Percentiles rank a stretch among this genome's conserved stretches.
Conservation (phyloP, 2,797 vertebrate genomes). For the Sylvilagus floridanus region DNA sequence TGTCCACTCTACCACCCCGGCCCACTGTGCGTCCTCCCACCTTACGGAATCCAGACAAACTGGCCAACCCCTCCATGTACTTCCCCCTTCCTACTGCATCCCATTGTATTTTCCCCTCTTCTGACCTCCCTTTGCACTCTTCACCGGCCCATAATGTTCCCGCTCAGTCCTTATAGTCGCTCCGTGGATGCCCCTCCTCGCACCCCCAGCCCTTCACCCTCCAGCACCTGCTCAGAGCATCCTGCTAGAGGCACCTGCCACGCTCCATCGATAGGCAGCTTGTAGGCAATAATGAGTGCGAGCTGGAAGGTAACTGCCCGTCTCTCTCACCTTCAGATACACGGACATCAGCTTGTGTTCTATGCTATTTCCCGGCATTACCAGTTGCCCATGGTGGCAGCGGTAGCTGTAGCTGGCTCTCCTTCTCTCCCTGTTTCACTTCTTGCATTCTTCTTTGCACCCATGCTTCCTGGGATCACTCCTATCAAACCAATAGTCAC, state of each 20-base stretch:
- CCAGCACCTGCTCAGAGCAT: neutral
- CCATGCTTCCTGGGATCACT: neutral
- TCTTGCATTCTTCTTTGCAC: neutral
- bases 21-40: neutral
- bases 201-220: neutral
- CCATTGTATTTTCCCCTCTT: neutral
- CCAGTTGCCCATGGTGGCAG: neutral
- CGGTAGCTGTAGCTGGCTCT: neutral
- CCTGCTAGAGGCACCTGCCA: neutral
- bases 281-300: too few relatives aligned
- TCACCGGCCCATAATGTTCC: fast-evolving
- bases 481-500: neutral
- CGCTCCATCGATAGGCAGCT: neutral
- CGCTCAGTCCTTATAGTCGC: neutral
- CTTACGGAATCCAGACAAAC: neutral
- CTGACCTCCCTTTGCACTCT: neutral
- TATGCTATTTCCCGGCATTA: neutral
- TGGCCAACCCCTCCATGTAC: neutral
- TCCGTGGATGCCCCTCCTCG: neutral
- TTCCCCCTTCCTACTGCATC: neutral
- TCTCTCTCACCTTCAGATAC: neutral
- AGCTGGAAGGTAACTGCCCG: neutral
- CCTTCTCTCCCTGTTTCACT: too few relatives aligned
- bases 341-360: neutral
- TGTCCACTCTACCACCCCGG: fast-evolving